These are phyloP conservation scores for Halcyon badia DNA, from an alignment of 2,797 vertebrate genomes.

Conservation along the genomic window DNA sequence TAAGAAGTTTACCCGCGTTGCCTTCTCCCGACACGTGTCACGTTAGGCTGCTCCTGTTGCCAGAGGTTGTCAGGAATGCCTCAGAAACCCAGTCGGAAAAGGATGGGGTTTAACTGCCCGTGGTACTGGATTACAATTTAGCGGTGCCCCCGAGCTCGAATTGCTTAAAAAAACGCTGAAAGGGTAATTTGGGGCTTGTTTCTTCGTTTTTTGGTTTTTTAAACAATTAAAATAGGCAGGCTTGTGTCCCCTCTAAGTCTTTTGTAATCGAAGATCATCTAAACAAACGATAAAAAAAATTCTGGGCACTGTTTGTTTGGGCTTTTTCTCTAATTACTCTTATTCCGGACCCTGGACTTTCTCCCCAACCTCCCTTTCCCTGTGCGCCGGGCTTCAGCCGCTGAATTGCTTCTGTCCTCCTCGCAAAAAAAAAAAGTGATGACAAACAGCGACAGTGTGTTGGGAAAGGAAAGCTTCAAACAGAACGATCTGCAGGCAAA, in stretches of 20 bases:
- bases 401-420: not conserved
- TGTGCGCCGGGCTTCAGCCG: not conserved
- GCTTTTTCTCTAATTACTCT: not conserved
- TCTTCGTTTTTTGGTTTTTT: not conserved
- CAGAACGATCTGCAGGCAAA: not conserved
- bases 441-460: not conserved
- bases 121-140: not conserved
- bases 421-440: not conserved
- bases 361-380: not conserved
- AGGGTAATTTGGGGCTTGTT: not conserved
- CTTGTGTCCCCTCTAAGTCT: not conserved
- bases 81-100: not conserved
- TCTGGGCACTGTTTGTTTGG: not conserved
- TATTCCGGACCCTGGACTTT: not conserved
- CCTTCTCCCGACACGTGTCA: not conserved
- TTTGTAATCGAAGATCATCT: not conserved
- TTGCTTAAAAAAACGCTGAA: not conserved
- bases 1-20: not conserved
- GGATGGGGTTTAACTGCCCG: not conserved
- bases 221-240: not conserved
- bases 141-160: not conserved
- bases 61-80: not conserved
- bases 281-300: not conserved
- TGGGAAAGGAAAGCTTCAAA: constrained; percentile 12
- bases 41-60: not conserved